Base-by-base conservation (phyloP, 2,888 invertebrate species). In the Melitaea athalia region DNA sequence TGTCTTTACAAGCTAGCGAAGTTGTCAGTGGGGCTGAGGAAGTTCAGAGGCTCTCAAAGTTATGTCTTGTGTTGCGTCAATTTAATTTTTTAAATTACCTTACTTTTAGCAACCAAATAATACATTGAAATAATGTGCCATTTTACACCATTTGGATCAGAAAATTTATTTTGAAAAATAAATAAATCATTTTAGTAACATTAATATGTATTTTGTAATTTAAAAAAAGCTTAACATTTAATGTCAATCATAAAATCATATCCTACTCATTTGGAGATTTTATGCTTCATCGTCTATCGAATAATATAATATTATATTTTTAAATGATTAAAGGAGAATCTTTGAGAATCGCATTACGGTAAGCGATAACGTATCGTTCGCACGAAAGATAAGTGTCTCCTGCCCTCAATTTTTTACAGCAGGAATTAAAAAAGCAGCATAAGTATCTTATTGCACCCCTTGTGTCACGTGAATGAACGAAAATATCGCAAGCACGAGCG, bases 341-440 rank as follows among this genome's bases (percentile, higher is more conserved):
- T 85, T 92, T 90, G 83, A 82, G 81, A 84, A 79, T 53, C 81
- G 24, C 62, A 53, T 17, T 45, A 24, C 50, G 70, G 77, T 76
- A 81, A 83, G 79, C 83, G 88, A 85, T 86, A 89, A 90, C 87
- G 86, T 89, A 91, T 89, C 86, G 87, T 81, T 82, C 82, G 82
- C 84, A 85, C 85, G 87, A 91, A 91, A 91, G 90, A 91, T 87
- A 86, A 85, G 84, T 87, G 85, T 89, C 84, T 86, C 85, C 74
- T 66, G 59, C 76, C 85, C 81, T 80, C 66, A 67, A 72, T 80
- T 87, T 87, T 86, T 88, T 84, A 81, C 78, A 78, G 72, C 79
- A 77, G 78, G 78, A 86, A 88, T 85, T 82, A 87, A 88, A 88
- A 85, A 82, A 80, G 72, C 73, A 67, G 74, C 78, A 82, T 83